Evolutionary conservation across 2,113 vertebrate species (phyloP).

Genomic region (Paedocypris sp.): DNA sequence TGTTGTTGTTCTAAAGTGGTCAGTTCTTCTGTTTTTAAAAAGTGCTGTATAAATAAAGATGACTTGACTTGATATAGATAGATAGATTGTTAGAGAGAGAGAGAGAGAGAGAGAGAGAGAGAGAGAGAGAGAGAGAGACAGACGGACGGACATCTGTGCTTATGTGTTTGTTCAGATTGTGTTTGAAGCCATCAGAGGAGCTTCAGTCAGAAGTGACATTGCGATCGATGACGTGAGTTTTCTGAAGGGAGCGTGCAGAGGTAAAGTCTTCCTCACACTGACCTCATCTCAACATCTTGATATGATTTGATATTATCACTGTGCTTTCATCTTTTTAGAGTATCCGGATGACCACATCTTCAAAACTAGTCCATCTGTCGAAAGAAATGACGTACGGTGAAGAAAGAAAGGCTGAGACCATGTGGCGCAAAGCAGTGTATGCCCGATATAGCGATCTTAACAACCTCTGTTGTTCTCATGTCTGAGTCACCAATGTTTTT

Average conservation of each 20-base stretch:
- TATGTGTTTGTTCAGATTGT: conserved; percentile 63
- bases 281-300: neutral
- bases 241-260: conserved; percentile 75
- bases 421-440: neutral
- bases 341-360: neutral
- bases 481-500: too few species aligned
- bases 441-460: neutral
- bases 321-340: neutral
- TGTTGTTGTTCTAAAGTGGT: too few species aligned
- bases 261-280: conserved; percentile 56
- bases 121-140: too few species aligned
- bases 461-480: too few species aligned
- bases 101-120: too few species aligned
- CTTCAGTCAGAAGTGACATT: conserved; percentile 81
- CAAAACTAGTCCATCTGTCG: neutral
- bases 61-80: too few species aligned
- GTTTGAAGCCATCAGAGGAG: conserved; percentile 75
- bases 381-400: neutral
- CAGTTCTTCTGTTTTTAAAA: too few species aligned
- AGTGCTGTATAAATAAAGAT: too few species aligned
- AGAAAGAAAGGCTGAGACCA: neutral
- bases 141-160: too few species aligned
- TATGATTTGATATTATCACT: neutral
- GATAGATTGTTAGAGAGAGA: too few species aligned
- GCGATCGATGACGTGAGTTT: conserved; percentile 83